Evolutionary conservation across 2,797 vertebrate genomes (phyloP).

Genomic region (Uromys caudimaculatus): DNA sequence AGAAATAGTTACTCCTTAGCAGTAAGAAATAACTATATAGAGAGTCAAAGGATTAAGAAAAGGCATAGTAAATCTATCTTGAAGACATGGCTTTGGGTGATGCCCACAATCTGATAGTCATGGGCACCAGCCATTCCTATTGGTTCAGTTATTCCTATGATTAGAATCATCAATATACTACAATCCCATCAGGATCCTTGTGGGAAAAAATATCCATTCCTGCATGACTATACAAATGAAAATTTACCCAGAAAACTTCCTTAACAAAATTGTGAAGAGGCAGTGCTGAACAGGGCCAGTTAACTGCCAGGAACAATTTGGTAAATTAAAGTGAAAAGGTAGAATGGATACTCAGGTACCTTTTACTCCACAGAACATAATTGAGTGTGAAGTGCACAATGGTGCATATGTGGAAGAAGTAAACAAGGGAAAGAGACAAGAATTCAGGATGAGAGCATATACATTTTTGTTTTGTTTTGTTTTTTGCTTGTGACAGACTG

Average conservation of each 20-base stretch:
- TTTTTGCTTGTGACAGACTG: background rate
- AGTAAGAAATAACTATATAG: background rate
- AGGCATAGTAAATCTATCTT: background rate
- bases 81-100: background rate
- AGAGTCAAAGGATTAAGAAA: background rate
- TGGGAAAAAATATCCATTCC: background rate
- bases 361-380: background rate
- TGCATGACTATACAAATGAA: background rate
- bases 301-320: background rate
- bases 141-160: background rate
- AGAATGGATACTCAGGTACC: background rate
- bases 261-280: background rate
- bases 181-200: accelerated
- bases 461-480: background rate
- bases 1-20: background rate
- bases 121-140: background rate
- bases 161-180: background rate
- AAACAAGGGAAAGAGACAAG: background rate
- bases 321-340: background rate
- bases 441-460: background rate
- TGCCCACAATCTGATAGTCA: background rate
- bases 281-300: background rate
- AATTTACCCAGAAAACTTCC: background rate
- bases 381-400: accelerated
- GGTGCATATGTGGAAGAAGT: background rate